A percentile compares a stretch with the other conserved stretches of the same genome.
These are phyloP conservation scores for Lasiurus borealis DNA, from an alignment of 2,113 vertebrate genomes.

Conservation along the genomic window DNA sequence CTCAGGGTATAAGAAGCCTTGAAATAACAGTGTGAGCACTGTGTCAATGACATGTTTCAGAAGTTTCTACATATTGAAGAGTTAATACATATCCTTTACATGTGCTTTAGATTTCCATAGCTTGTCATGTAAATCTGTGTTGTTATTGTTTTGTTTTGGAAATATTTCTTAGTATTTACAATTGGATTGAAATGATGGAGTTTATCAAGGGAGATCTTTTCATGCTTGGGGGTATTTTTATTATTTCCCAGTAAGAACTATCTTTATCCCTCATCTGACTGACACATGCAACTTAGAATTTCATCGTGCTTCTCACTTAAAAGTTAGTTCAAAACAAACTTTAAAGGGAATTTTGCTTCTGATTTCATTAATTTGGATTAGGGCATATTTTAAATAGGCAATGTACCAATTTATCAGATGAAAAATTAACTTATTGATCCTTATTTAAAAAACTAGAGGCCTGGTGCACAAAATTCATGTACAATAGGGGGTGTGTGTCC, in stretches of 20 bases:
- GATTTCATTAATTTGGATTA: background rate
- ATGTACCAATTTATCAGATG: background rate
- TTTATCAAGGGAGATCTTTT: background rate
- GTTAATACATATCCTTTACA: background rate
- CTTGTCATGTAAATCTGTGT: background rate
- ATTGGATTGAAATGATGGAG: background rate
- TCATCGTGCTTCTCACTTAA: slow-evolving; percentile 37
- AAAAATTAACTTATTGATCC: background rate
- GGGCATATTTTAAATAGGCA: background rate
- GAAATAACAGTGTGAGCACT: background rate
- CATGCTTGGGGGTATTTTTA: background rate
- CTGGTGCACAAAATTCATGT: no score
- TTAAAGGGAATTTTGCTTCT: background rate
- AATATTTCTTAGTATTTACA: background rate
- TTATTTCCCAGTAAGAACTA: background rate
- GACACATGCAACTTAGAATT: background rate
- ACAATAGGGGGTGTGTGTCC: no score
- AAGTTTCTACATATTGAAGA: background rate
- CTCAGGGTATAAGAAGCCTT: background rate
- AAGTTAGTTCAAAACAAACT: background rate
- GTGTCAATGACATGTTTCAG: background rate
- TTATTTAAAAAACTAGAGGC: background rate
- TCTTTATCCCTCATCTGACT: background rate
- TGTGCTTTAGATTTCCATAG: background rate
- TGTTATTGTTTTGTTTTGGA: background rate